Evolutionary conservation across 1,140 invertebrate species (phyloP).

Genomic region (Harlomillsia oculata): DNA sequence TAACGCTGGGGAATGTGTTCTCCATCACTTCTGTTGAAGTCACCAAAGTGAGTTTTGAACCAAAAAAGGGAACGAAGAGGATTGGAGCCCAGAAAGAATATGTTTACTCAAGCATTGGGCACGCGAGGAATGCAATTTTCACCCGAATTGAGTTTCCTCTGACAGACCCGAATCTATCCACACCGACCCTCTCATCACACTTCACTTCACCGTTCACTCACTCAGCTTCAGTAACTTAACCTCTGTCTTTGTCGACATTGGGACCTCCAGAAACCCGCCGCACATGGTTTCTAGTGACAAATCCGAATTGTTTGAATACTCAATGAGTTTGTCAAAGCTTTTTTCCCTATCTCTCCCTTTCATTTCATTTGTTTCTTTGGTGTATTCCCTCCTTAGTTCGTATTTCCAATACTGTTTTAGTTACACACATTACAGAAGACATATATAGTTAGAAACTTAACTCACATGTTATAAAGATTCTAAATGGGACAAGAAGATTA

Average conservation of each 20-base stretch:
- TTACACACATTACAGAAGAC: no score
- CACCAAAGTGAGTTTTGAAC: background rate
- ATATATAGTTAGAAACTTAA: no score
- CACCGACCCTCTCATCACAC: slow-evolving; percentile 3
- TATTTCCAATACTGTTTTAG: background rate
- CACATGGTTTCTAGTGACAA: slow-evolving; percentile 22
- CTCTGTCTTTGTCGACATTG: background rate
- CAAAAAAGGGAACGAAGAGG: background rate
- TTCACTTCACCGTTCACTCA: slow-evolving; percentile 13
- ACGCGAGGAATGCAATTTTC: slow-evolving; percentile 33
- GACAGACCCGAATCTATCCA: slow-evolving; percentile 28
- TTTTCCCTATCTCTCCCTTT: slow-evolving; percentile 2
- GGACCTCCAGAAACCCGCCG: background rate
- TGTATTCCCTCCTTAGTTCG: background rate
- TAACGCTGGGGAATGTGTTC: no score
- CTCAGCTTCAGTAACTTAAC: slow-evolving; percentile 6
- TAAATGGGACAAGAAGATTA: no score
- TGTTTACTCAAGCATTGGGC: slow-evolving; percentile 29
- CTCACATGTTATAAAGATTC: no score
- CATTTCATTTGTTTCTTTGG: background rate
- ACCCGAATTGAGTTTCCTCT: slow-evolving; percentile 31
- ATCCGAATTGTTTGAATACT: slow-evolving; percentile 26
- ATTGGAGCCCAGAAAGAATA: slow-evolving; percentile 6
- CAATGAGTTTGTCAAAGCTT: slow-evolving; percentile 25
- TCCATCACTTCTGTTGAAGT: no score